phyloP scores from a whole-genome alignment of 30 jellyfish, hydroid and myxozoan species.

The Aurelia aurita region DNA sequence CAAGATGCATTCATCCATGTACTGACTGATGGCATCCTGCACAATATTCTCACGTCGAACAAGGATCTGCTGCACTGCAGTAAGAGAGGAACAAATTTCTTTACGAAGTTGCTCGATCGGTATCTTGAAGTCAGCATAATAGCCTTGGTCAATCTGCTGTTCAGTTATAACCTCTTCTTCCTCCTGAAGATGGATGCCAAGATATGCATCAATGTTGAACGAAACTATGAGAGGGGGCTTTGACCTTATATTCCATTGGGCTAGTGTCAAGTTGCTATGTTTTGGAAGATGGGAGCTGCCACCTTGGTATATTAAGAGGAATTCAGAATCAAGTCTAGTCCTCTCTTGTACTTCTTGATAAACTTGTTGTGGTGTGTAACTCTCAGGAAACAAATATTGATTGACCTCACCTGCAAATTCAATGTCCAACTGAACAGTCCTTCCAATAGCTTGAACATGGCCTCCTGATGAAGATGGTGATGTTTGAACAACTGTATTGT shows the following conservation, averaged over 20 bases:
- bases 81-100: background rate
- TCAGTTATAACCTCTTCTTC: background rate
- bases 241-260: background rate
- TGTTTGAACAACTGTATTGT: background rate
- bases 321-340: background rate
- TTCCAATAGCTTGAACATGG: too few species aligned
- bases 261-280: background rate
- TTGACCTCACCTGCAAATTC: background rate
- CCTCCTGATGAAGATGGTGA: too few species aligned
- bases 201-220: background rate
- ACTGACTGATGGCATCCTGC: background rate
- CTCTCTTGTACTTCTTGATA: background rate
- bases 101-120: background rate
- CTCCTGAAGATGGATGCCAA: background rate
- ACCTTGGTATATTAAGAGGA: background rate
- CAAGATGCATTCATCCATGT: background rate
- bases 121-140: background rate
- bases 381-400: background rate
- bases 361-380: background rate
- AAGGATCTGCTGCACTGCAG: background rate
- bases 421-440: background rate
- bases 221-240: background rate
- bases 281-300: background rate
- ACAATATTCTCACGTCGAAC: background rate
- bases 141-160: too few species aligned